Evolutionary conservation across 2,797 vertebrate species (phyloP), one percentile per base, ranked within the genome.

Genomic region (Coregonus ussuriensis): DNA sequence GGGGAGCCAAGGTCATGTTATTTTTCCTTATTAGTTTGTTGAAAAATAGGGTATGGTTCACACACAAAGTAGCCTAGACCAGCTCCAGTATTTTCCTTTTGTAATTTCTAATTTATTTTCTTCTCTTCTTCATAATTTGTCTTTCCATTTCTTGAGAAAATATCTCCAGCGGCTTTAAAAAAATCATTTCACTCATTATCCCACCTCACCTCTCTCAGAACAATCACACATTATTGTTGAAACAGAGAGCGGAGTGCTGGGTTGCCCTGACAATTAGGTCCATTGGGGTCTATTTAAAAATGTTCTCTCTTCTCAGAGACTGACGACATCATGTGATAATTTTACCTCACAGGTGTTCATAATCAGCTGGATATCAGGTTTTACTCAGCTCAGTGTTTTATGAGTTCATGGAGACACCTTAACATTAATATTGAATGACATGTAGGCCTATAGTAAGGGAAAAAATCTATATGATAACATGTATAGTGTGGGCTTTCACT

Each of bases 211-310:
- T 74, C 37, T 31, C 37, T 68, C n/a, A 4, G 6, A 67, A 70
- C 75, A 62, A 21, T 77, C 72, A 74, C 67, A 41, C 63, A 35
- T 35, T 63, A 25, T 76, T 76, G 31, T 70, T 53, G 33, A 77
- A 53, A 51, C 1, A 15, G 14, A 56, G 21, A 67, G 4, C 18
- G 62, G 1, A 52, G 25, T 68, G 21, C 77, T 31, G n/a, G 41
- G 81, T 87, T 80, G 75, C 62, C 76, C 71, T 81, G 73, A 72
- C 68, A 65, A 79, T 41, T 37, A 35, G 67, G 6, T 56, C 75
- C 0, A n/a, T n/a, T 18, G 16, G 15, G 33, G 6, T 25, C 1
- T 56, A 21, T n/a, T 77, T 53, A 33, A 66, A 4, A 59, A 35
- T 74, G 5, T 71, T 53, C 21, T 25, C 21, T 68, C 68, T 21